Conservation (phyloP, 2,888 invertebrate genomes). For the Sialis fuliginosa region DNA sequence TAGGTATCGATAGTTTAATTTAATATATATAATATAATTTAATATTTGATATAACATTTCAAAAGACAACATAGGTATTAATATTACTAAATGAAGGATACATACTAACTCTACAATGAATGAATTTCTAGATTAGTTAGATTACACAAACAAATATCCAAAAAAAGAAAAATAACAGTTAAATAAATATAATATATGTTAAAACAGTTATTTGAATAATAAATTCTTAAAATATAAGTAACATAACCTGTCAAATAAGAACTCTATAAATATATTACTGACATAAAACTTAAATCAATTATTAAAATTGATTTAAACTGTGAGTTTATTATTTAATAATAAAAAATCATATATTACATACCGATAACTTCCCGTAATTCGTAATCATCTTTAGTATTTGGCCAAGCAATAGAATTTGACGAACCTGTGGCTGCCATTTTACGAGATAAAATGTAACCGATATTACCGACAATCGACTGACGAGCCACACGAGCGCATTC, state of each 20-base stretch:
- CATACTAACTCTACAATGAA: too few species aligned
- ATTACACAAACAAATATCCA: too few species aligned
- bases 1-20: too few species aligned
- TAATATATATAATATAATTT: too few species aligned
- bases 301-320: conserved; percentile 1
- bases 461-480: conserved; percentile 24
- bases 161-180: too few species aligned
- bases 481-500: conserved; percentile 24
- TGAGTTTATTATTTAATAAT: background rate
- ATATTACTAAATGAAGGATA: too few species aligned
- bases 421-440: conserved; percentile 40
- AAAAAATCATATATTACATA: conserved; percentile 28
- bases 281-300: background rate
- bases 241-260: background rate
- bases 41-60: too few species aligned
- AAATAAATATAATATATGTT: too few species aligned
- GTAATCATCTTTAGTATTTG: conserved; percentile 82
- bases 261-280: background rate
- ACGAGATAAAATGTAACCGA: conserved; percentile 36
- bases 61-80: too few species aligned
- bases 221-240: background rate
- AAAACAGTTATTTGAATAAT: too few species aligned
- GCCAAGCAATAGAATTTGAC: conserved; percentile 46
- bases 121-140: too few species aligned
- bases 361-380: conserved; percentile 87